Percentiles rank a stretch among this genome's conserved stretches.
Conservation (phyloP, 2,797 vertebrate genomes). For the Pogonophryne albipinna region DNA sequence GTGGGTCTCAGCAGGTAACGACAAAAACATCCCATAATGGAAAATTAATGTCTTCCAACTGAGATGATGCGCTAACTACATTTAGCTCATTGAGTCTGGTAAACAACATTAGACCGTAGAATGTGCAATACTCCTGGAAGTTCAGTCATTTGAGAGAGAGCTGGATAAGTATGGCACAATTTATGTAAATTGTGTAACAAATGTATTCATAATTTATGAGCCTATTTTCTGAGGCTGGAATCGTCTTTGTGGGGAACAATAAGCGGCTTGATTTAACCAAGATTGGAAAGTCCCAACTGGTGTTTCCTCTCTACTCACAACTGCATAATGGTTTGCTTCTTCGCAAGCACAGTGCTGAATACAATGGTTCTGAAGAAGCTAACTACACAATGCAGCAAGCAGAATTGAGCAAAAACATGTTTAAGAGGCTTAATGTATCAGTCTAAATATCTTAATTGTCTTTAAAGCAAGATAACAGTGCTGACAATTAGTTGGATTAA, state of each 20-base stretch:
- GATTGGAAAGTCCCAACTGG: conserved; percentile 41
- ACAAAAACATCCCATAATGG: conserved; percentile 82
- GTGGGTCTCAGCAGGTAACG: conserved; percentile 81
- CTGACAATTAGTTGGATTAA: neutral
- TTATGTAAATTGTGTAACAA: conserved; percentile 66
- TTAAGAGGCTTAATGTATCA: neutral
- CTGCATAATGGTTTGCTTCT: conserved; percentile 18
- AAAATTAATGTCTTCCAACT: conserved; percentile 86
- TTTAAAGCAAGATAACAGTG: neutral
- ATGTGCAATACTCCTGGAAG: conserved; percentile 58
- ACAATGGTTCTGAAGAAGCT: neutral
- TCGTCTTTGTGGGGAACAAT: conserved; percentile 42
- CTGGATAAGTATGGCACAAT: conserved; percentile 68
- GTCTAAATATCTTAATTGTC: neutral
- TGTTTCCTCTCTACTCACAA: conserved; percentile 15
- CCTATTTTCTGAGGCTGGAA: conserved; percentile 36
- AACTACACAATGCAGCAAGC: neutral
- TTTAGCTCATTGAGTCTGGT: conserved; percentile 74
- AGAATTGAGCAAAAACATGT: neutral
- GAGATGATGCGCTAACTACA: conserved; percentile 70
- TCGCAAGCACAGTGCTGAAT: conserved; percentile 2
- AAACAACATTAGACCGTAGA: conserved; percentile 77
- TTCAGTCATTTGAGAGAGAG: conserved; percentile 59
- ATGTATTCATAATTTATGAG: conserved; percentile 62
- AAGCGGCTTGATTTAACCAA: conserved; percentile 43